Evolutionary conservation across 2,797 vertebrate genomes (phyloP), one percentile per base, ranked within the genome.

Genomic region (Enteromius thamalakanensis): DNA sequence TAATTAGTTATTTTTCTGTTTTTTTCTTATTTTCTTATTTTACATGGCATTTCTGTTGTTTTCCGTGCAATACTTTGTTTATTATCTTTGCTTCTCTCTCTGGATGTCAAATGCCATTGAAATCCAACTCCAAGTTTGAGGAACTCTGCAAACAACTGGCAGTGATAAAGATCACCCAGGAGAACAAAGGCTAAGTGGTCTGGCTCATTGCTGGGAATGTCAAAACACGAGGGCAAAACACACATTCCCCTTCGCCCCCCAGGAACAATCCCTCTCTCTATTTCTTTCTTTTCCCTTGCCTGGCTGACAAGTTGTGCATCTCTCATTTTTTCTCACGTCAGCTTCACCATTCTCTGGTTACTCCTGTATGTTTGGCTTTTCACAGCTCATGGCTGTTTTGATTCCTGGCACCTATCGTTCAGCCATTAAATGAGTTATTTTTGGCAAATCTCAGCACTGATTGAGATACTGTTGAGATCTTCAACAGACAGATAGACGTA

Each of bases 141-240:
- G 80, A 68, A n/a, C 76, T 55, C 64, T 82, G 76, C 67, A 49
- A 87, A 83, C 85, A 83, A 76, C 82, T 81, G 87, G 80, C 65
- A 71, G 60, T 67, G 84, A 75, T 86, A 86, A 79, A 64, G 49
- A 87, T 87, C 65, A 58, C 49, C 23, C 68, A 29, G 12, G 79
- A 84, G 80, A 87, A 85, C 72, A 87, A 89, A 82, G 81, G 53
- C 51, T 32, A 79, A 67, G 71, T 42, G 67, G 32, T 81, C 79
- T 76, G 74, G 60, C 76, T 82, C 83, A 69, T 77, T 69, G 37
- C 58, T 40, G 55, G 76, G 86, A 84, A 85, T 84, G 86, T 84
- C 80, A 86, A 89, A 87, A 88, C 79, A 87, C 53, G 32, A 55
- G 74, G 45, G 40, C 26, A 42, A 83, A 85, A 85, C 81, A 88